Evolutionary conservation across 2,113 vertebrate genomes (phyloP), one percentile per base, ranked within the genome.

Genomic region (Xyliphius kryptos): DNA sequence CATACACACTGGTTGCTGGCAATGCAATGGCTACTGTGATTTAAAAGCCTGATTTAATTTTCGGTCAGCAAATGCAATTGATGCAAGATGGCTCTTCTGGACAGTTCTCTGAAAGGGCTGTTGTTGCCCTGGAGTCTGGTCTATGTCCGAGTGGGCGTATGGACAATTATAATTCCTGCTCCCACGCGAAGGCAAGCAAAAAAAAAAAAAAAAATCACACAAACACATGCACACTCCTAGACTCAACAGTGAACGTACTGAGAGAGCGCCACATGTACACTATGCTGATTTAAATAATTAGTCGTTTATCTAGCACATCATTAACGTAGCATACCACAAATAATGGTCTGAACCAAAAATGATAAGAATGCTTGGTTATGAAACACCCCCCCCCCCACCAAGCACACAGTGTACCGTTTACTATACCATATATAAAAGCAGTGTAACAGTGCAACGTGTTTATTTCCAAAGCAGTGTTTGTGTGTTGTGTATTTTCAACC

Each of bases 61-160:
- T 65, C 51, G 68, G n/a, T 70, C 70, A 72, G 64, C 70, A 76
- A 73, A 76, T 76, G 74, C 65, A 73, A 73, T 70, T 70, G 64
- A 56, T 66, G 70, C 63, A 69, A 60, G 74, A 72, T 69, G 74
- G 70, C 67, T 71, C 63, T 72, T 72, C 64, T 68, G 70, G 65
- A 68, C 64, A 66, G 71, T 59, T 66, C 58, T 53, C 55, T 64
- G 67, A 72, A 69, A 72, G 67, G 57, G 60, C 69, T 69, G 63
- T 60, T 72, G 70, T 69, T 69, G 52, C 46, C 9, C 70, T 56
- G 52, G 65, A 61, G 74, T 73, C 74, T 76, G 74, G 70, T 76
- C 74, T 62, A 54, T 52, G 61, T 72, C 71, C 69, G 66, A 68
- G 60, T 59, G 70, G 70, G 70, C 38, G 61, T 61, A 69, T 26